Base-by-base conservation (phyloP, 1,140 invertebrate genomes). In the Thaumetopoea pityocampa region DNA sequence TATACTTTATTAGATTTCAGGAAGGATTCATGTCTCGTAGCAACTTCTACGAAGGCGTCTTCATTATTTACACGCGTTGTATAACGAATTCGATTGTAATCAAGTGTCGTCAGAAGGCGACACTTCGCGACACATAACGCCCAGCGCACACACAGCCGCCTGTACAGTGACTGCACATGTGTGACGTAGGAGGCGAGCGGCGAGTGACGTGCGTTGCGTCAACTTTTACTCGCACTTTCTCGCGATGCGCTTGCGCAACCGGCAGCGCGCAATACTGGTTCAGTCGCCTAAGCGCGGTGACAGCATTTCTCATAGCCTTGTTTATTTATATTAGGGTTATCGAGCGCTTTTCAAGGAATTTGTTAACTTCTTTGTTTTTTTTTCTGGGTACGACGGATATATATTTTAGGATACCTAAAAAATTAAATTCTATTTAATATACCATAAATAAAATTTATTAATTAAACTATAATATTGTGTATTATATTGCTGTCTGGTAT, bases 211-310 rank as follows among this genome's bases (percentile, higher is more conserved):
- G 49, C 40, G 68, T 84, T 81, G 77, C 77, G 73, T 84, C 79
- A 81, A 84, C 79, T 84, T 81, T 84, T 80, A 84, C 79, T 81
- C 68, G 74, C 77, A 81, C 79, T 83, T 83, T 83, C 79, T 74
- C 79, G 70, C 43, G 40, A 35, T 61, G 62, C 68, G 56, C 72
- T 81, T 81, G 73, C 79, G 74, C 77, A 81, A 81, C 38, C 44
- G 15, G 40, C 23, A 33, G 48, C 38, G 49, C 63, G 67, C 76
- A 70, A 77, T 74, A 73, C 79, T 78, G 69, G 74, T 78, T 78
- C 67, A 70, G 43, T 67, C 58, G 54, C 60, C 60, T 59, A 65
- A 48, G 22, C 40, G 47, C 53, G 50, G 56, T 63, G 55, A 70
- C 67, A 68, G 63, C 67, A 67, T 78, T 77, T 71, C 67, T 57